phyloP scores from a whole-genome alignment of 1,140 invertebrate species.

The Manduca sexta region DNA sequence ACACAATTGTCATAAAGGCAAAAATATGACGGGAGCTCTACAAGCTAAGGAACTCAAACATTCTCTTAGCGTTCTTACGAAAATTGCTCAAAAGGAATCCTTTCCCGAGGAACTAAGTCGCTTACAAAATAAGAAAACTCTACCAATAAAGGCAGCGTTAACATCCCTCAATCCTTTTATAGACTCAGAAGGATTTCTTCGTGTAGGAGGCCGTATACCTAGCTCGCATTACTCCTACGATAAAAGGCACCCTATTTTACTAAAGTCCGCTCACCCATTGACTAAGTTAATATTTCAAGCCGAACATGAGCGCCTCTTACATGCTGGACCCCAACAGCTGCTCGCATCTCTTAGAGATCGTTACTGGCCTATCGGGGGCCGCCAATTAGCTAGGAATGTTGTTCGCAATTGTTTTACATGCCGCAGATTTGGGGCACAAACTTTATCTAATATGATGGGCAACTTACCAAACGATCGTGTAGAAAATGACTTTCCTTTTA shows the following conservation, averaged over 20 bases:
- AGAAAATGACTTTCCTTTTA: conserved; percentile 5
- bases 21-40: not conserved
- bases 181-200: not conserved
- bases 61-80: not conserved
- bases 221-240: not conserved
- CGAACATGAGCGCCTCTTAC: conserved; percentile 3
- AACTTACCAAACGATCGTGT: conserved; percentile 7
- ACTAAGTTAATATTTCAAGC: conserved; percentile 6
- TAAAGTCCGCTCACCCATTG: not conserved
- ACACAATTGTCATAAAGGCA: not conserved
- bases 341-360: conserved; percentile 6
- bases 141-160: not conserved
- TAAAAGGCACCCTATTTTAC: conserved; percentile 5
- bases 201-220: conserved; percentile 3
- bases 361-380: conserved; percentile 9
- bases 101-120: not conserved
- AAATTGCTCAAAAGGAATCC: not conserved
- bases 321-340: conserved; percentile 9
- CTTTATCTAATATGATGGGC: conserved; percentile 10
- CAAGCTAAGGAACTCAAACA: not conserved
- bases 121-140: not conserved
- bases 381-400: conserved; percentile 7
- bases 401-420: conserved; percentile 6
- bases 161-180: conserved; percentile 11
- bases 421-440: conserved; percentile 5